Conservation (phyloP, 1,140 invertebrate species). For the Micrasema longulum region DNA sequence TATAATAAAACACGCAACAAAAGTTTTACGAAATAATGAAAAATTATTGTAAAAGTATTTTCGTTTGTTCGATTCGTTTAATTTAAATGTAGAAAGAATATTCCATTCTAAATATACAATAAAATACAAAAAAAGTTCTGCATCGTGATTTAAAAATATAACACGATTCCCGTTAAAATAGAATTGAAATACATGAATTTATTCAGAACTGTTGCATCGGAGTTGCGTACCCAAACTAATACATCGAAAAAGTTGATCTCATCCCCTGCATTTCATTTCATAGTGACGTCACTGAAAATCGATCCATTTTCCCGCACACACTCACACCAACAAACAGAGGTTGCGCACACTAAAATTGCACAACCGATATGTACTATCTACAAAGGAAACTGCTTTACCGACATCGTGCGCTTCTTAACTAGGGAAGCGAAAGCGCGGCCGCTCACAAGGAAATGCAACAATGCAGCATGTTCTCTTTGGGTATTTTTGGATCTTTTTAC, state of each 20-base stretch:
- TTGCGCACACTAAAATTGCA: neutral
- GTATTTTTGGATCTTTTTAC: neutral
- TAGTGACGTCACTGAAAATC: conserved; percentile 28
- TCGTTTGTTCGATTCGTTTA: no score
- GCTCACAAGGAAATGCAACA: neutral
- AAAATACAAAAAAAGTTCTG: no score
- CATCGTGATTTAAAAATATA: no score
- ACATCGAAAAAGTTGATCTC: conserved; percentile 10
- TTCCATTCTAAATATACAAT: no score
- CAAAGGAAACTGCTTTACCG: conserved; percentile 18
- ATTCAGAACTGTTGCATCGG: no score
- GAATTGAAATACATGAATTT: no score
- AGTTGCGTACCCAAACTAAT: no score
- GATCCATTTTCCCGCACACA: conserved; percentile 18
- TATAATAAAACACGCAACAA: no score
- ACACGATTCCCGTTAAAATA: no score
- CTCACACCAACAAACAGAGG: neutral
- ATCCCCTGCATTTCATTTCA: neutral
- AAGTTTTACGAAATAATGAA: no score
- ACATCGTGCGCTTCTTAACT: neutral
- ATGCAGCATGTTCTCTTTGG: neutral
- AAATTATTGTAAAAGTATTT: no score
- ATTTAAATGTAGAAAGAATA: no score
- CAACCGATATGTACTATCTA: neutral
- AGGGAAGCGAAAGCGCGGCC: neutral